These are phyloP conservation scores for Brachycybe producta DNA, from an alignment of 2,888 invertebrate species.

Conservation along the genomic window DNA sequence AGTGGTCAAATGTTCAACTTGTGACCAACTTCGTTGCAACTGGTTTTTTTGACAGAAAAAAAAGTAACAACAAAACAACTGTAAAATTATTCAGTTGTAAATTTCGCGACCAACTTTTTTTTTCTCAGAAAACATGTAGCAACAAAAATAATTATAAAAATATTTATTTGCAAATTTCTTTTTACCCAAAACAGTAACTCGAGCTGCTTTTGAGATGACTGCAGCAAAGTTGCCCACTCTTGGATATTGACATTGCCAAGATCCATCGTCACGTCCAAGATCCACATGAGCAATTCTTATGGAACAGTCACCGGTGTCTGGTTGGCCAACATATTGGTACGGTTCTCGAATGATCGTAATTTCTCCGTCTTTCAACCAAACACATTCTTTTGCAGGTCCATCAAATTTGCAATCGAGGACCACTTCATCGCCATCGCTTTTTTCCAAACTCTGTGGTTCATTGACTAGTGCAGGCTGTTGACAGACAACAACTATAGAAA, in stretches of 20 bases:
- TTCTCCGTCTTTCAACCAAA: constrained; percentile 16
- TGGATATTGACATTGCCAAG: constrained; percentile 15
- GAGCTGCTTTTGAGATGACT: constrained; percentile 12
- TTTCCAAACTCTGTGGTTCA: constrained; percentile 5
- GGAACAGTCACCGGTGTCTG: constrained; percentile 15
- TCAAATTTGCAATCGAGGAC: constrained; percentile 11
- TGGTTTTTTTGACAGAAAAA: too few relatives aligned
- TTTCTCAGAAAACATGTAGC: too few relatives aligned
- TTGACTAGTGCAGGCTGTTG: constrained; percentile 10
- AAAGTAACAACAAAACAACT: too few relatives aligned
- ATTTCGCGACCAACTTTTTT: too few relatives aligned
- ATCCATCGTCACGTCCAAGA: constrained; percentile 12
- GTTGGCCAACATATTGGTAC: constrained; percentile 8
- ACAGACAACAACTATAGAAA: background rate
- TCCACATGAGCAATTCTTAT: constrained; percentile 3
- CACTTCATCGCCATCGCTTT: constrained; percentile 6
- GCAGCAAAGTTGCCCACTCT: constrained; percentile 10
- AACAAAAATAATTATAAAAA: too few relatives aligned
- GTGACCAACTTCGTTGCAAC: too few relatives aligned
- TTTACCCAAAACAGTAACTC: constrained; percentile 13
- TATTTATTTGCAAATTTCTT: too few relatives aligned
- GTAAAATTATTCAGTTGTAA: too few relatives aligned
- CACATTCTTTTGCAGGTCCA: constrained; percentile 13
- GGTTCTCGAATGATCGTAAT: constrained; percentile 14
- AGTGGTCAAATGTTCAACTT: too few relatives aligned